These are phyloP conservation scores for Xiphophorus maculatus DNA, from an alignment of 2,113 vertebrate species.

Conservation along the genomic window DNA sequence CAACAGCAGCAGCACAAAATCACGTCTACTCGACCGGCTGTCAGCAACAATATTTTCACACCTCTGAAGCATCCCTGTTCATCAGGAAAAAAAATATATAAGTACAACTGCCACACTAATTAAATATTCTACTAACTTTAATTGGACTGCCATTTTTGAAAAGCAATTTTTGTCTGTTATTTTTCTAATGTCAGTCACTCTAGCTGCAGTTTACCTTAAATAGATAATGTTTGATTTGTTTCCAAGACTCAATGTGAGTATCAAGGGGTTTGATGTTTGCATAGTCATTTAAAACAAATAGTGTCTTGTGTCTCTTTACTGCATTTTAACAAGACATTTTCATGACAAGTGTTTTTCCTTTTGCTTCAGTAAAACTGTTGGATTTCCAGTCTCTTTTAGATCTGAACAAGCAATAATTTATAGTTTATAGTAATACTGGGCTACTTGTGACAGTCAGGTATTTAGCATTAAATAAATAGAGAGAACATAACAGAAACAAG, in stretches of 20 bases:
- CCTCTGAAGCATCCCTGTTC: constrained; percentile 15
- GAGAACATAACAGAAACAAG: neutral
- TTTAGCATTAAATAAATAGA: neutral
- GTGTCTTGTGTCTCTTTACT: neutral
- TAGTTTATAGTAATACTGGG: neutral
- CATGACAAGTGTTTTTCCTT: neutral
- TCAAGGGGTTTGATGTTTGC: neutral
- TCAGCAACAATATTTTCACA: constrained; percentile 31
- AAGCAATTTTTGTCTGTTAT: neutral
- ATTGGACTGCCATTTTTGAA: neutral
- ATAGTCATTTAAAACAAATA: neutral
- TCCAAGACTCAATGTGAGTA: neutral
- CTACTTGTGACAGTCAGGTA: too few relatives aligned
- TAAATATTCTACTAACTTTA: neutral
- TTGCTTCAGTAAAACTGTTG: neutral
- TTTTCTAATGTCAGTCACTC: neutral
- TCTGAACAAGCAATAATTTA: neutral
- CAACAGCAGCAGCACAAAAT: constrained; percentile 3
- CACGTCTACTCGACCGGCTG: constrained; percentile 8
- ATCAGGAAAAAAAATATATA: neutral
- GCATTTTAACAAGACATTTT: neutral
- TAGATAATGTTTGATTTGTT: neutral
- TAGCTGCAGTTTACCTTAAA: neutral
- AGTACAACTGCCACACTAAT: neutral
- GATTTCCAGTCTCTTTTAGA: neutral